Evolutionary conservation across 1,140 invertebrate genomes (phyloP), one percentile per base, ranked within the genome.

Genomic region (Hyposmocoma kahamanoa): DNA sequence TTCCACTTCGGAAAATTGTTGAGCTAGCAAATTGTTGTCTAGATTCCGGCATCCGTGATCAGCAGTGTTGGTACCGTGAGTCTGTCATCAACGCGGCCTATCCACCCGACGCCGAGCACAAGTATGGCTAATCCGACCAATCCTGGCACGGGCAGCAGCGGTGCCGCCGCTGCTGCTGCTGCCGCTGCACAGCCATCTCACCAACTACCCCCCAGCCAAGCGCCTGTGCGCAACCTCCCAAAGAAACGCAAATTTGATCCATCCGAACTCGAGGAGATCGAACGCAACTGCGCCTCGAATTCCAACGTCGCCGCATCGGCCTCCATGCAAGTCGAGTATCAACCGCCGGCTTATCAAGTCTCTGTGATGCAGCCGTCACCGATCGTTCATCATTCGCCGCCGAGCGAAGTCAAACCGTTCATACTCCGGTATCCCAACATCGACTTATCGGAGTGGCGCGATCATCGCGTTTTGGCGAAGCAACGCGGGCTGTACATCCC

Each of bases 221-320:
- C 87, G 59, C 76, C 89, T 13, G 88, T 89, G 4, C 76, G 91
- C 42, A 94, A 93, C 76, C 88, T 96, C 82, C 95, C 95, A 51
- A 96, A 96, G 82, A 96, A 96, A 84, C 88, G 95, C 52, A 96
- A 96, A 86, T 96, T 94, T 68, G 92, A 95, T 88, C 93, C 92
- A 50, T 91, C 93, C 18, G 93, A 95, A 76, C 83, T 95, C 46
- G 94, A 96, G 80, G 92, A 94, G 62, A 81, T 86, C 3, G 81
- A 86, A 34, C 67, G 80, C 28, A 87, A 64, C 34, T 86, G 76
- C 47, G 52, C 66, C 13, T 72, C 79, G 48, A 86, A 76, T 34
- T 3, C 34, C 2, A 41, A 66, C 34, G 19, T 74, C 4, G 57
- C 68, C 3, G 67, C 72, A 0, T 56, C 70, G n/a, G 65, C 57